Evolutionary conservation across 2,797 vertebrate species (phyloP), one percentile per base, ranked within the genome.

Genomic region (Lacerta agilis): DNA sequence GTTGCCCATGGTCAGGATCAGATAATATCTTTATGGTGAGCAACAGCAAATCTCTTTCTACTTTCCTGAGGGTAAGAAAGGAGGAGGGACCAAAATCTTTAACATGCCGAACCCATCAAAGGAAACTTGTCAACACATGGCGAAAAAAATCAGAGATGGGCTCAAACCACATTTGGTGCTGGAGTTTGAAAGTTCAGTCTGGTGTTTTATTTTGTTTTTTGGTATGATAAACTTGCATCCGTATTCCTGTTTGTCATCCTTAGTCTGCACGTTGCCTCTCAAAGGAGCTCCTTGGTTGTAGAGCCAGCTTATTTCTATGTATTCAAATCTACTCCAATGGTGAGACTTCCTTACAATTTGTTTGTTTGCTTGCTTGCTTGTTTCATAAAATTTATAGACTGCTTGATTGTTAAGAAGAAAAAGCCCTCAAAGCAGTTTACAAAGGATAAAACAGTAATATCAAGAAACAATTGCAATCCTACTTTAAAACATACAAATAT

Each of bases 1-100:
- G 7, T 43, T 83, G 49, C 10, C 79, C 61, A 25, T 66, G 78
- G 43, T 67, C 85, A 85, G 83, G 58, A 66, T 33, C 49, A 45
- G 20, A 75, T 73, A n/a, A 66, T 43, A 81, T 61, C 45, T 89
- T 86, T 81, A 58, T 80, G 33, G 58, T 85, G 78, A 82, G 64
- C 25, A 18, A 67, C 27, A 75, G 25, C 61, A 81, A 89, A 75
- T 82, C 72, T 80, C 64, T 41, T 69, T 79, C 69, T 88, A 15
- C 49, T 64, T 79, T 85, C 83, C 15, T 17, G 33, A 80, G 75
- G 45, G 13, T n/a, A 27, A 73, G 38, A 75, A 58, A 87, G n/a
- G 45, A n/a, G 49, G 71, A 36, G 6, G 33, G 18, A 25, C 10
- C 8, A 23, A 77, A 67, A 78, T 27, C 15, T 58, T 80, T 87